phyloP scores from a whole-genome alignment of 2,888 invertebrate genomes.

The Lepidonotus clava region DNA sequence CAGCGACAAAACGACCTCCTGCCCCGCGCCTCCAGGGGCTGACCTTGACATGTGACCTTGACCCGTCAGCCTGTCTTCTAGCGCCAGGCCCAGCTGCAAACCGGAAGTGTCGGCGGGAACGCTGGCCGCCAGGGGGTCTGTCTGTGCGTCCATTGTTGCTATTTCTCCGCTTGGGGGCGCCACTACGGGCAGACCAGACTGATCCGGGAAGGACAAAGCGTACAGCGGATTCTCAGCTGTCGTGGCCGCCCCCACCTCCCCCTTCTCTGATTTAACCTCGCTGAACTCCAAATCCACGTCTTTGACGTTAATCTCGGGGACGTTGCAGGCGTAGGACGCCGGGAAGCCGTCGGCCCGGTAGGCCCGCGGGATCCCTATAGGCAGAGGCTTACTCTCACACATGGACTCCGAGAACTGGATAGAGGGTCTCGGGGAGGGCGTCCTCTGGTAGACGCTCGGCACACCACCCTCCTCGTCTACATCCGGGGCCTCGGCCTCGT shows the following conservation, averaged over 20 bases:
- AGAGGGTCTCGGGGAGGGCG: not conserved
- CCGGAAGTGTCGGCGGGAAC: not conserved
- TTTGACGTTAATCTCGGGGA: not conserved
- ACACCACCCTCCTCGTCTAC: not conserved
- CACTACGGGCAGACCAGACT: conserved; percentile 4
- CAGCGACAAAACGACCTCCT: not conserved
- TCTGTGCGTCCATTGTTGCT: not conserved
- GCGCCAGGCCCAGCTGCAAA: not conserved
- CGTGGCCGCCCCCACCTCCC: not conserved
- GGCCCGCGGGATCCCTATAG: conserved; percentile 10
- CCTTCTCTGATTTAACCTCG: no score
- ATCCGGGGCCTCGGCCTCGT: not conserved
- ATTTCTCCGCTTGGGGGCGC: not conserved
- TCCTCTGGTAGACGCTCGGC: not conserved
- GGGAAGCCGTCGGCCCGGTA: not conserved
- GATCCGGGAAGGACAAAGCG: not conserved
- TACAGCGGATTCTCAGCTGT: not conserved
- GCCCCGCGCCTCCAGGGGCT: not conserved
- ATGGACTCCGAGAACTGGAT: not conserved
- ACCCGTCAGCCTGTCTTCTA: not conserved
- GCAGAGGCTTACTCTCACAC: not conserved
- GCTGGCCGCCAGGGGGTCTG: not conserved
- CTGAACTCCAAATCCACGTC: not conserved
- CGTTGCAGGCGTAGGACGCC: not conserved
- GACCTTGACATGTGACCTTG: not conserved